phyloP scores from a whole-genome alignment of 2,888 invertebrate genomes.

The Yponomeuta plumbellus region DNA sequence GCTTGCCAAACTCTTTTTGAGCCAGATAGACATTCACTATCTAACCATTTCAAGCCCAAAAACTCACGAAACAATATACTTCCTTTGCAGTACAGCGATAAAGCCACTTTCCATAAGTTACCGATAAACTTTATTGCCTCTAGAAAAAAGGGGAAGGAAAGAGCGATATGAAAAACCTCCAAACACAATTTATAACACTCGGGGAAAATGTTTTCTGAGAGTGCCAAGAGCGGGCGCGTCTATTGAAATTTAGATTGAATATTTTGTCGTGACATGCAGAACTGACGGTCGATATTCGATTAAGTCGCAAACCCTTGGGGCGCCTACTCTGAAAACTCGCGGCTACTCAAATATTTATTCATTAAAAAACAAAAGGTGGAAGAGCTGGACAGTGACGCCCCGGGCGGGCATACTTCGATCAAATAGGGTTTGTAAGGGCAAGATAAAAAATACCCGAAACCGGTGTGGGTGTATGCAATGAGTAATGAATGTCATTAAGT shows the following conservation, averaged over 20 bases:
- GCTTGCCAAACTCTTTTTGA: no score
- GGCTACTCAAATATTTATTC: no score
- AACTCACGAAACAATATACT: background rate
- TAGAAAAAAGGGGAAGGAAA: background rate
- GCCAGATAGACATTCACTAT: no score
- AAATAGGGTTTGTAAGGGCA: no score
- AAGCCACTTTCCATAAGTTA: background rate
- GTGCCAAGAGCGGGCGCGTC: background rate
- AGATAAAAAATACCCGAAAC: no score
- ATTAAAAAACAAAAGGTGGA: no score
- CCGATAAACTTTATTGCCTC: background rate
- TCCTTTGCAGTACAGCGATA: background rate
- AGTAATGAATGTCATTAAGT: no score
- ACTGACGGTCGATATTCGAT: conserved; percentile 56
- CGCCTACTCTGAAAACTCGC: conserved; percentile 3
- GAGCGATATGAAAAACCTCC: background rate
- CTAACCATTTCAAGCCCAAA: background rate
- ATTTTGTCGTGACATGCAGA: conserved; percentile 9
- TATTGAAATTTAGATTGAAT: conserved; percentile 12
- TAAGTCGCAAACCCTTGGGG: conserved; percentile 41
- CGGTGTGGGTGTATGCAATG: no score
- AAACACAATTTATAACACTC: conserved; percentile 2
- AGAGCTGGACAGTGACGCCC: no score
- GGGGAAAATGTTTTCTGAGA: background rate
- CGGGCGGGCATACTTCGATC: no score